phyloP scores from a whole-genome alignment of 2,113 vertebrate species.

The Etheostoma spectabile region DNA sequence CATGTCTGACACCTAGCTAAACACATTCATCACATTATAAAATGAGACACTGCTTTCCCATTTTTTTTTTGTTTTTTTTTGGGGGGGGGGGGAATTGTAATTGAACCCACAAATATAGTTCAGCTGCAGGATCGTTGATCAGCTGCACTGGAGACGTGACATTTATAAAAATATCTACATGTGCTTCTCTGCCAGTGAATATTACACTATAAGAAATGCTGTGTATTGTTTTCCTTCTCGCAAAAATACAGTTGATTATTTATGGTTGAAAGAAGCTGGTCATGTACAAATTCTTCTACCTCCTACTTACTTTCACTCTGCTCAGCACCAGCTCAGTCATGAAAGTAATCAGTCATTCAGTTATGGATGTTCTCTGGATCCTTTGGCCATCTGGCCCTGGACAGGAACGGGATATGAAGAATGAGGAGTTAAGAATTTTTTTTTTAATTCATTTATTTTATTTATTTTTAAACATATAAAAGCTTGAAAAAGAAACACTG shows the following conservation, averaged over 20 bases:
- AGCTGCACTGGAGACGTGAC: conserved; percentile 22
- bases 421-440: conserved; percentile 68
- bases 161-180: conserved; percentile 16
- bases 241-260: conserved; percentile 29
- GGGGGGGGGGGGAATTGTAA: conserved; percentile 19
- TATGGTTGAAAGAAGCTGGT: conserved; percentile 15
- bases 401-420: conserved; percentile 80
- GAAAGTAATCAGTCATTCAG: conserved; percentile 55
- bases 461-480: conserved; percentile 56
- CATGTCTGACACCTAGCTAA: conserved; percentile 57
- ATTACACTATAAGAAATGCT: background rate
- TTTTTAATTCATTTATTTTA: too few relatives aligned
- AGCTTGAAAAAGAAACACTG: conserved; percentile 45
- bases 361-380: conserved; percentile 64
- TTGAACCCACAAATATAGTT: conserved; percentile 38
- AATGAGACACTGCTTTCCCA: conserved; percentile 40
- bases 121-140: conserved; percentile 28
- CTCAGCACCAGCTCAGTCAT: conserved; percentile 34
- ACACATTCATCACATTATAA: conserved; percentile 61
- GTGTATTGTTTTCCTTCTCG: background rate
- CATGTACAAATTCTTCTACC: conserved; percentile 25
- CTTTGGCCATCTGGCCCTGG: conserved; percentile 65
- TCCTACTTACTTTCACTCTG: conserved; percentile 47
- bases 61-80: conserved; percentile 51
- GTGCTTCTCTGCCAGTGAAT: background rate